Base-by-base conservation (phyloP, 2,113 vertebrate genomes). In the Condylura cristata region DNA sequence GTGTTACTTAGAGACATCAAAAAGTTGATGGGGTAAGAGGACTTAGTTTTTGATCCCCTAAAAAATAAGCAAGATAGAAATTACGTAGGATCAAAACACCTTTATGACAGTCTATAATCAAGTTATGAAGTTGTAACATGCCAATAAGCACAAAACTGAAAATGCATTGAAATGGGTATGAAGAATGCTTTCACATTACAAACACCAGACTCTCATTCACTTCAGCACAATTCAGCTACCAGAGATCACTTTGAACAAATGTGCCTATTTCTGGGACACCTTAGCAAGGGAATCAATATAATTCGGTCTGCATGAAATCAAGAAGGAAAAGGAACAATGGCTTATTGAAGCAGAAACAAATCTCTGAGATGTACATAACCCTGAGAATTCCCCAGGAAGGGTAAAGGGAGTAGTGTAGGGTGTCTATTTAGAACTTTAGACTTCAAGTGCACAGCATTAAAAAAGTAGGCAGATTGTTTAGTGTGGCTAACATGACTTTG, bases 361-460 rank as follows among this genome's bases (percentile, higher is more conserved):
- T 34, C 44, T 78, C 26, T 5, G 18, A 58, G 2, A n/a, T 8
- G 6, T n/a, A 20, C 32, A 46, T 32, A 48, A 18, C 4, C 12
- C 24, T 0, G 32, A 66, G 17, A 88, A 34, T 56, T 82, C 39
- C 32, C 12, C 8, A 74, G 48, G 32, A 75, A 9, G 14, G 10
- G 44, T 8, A 13, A 12, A 48, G 46, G 46, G 16, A 82, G 17
- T 30, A 32, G 20, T 53, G 32, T 74, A 18, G 12, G 7, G 9
- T 37, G 56, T 53, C 39, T 6, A 34, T 37, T 7, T 18, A 41
- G 51, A 2, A 24, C 22, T 32, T 39, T 61, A 26, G 26, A n/a
- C 32, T n/a, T 70, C 58, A 0, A 13, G 20, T 56, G 26, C 0
- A 58, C 3, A 58, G 20, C 1, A 0, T 2, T 28, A 37, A 53